A percentile compares a stretch with the other conserved stretches of the same genome.
Conservation (phyloP, 2,797 vertebrate species). For the Paratrypauchen microcephalus region DNA sequence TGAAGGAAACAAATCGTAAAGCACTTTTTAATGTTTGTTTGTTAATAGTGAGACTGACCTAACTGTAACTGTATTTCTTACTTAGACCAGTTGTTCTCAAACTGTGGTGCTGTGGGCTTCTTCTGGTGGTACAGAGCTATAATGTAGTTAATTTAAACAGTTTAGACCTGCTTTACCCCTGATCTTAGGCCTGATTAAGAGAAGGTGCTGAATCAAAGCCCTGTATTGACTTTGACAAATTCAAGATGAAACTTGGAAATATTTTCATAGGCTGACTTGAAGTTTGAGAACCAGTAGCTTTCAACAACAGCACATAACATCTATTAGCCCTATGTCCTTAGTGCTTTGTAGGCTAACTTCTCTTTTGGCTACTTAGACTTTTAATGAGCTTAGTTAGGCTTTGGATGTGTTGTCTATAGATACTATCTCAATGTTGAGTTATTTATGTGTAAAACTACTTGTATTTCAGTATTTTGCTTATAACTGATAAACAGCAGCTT, state of each 20-base stretch:
- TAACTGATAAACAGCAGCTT: slow-evolving; percentile 35
- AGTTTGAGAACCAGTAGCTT: slow-evolving; percentile 22
- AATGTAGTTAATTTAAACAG: background rate
- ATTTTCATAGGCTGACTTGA: background rate
- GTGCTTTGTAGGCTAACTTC: slow-evolving; percentile 41
- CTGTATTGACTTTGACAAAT: background rate
- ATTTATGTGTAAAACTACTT: slow-evolving; percentile 29
- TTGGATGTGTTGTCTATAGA: slow-evolving; percentile 45
- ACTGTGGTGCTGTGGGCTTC: background rate
- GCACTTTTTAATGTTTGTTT: slow-evolving; percentile 76
- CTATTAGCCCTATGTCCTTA: slow-evolving; percentile 28
- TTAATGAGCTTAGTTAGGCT: slow-evolving; percentile 28
- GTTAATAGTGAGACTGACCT: slow-evolving; percentile 43
- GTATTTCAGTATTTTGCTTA: slow-evolving; percentile 42
- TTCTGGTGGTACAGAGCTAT: background rate
- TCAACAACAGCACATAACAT: slow-evolving; percentile 47
- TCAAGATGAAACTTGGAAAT: background rate
- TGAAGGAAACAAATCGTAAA: slow-evolving; percentile 75
- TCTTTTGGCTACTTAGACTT: slow-evolving; percentile 38
- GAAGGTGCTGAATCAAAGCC: background rate
- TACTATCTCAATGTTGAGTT: slow-evolving; percentile 40
- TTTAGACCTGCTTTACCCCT: background rate
- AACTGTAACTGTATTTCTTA: slow-evolving; percentile 15
- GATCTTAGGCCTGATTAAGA: background rate
- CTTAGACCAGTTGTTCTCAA: background rate